These are phyloP conservation scores for Lepidothrix coronata DNA, from an alignment of 2,113 vertebrate genomes.

Conservation along the genomic window DNA sequence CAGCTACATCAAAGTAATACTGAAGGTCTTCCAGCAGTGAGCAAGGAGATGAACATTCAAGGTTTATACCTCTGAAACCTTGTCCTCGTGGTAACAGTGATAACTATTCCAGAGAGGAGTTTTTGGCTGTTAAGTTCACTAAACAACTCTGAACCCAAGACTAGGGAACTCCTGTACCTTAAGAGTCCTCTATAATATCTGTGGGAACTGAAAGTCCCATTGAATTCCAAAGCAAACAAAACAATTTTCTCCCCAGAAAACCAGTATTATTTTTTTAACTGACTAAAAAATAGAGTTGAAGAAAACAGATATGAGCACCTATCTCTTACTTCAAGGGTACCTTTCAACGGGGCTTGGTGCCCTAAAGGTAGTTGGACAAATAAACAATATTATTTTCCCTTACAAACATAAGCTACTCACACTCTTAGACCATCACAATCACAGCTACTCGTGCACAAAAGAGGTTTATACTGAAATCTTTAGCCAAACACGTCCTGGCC, in stretches of 20 bases:
- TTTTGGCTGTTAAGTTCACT: neutral
- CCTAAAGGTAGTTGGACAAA: neutral
- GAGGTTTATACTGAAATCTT: neutral
- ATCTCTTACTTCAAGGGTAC: neutral
- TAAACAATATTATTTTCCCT: neutral
- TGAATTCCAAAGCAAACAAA: neutral
- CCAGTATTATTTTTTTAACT: neutral
- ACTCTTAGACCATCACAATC: neutral
- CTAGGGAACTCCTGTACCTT: neutral
- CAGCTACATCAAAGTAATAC: neutral
- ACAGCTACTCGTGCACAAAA: neutral
- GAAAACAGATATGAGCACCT: neutral
- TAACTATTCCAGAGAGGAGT: neutral
- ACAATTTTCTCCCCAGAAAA: neutral
- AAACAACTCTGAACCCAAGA: neutral
- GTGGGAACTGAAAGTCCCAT: neutral
- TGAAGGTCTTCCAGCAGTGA: neutral
- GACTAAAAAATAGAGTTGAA: neutral
- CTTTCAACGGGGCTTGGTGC: neutral
- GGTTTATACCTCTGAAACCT: rapidly evolving
- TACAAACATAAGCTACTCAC: neutral
- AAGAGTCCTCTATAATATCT: rapidly evolving
- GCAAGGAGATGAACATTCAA: neutral
- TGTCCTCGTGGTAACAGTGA: rapidly evolving
- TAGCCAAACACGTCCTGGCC: rapidly evolving